A percentile compares a stretch with the other conserved stretches of the same genome.
phyloP scores from a whole-genome alignment of 2,797 vertebrate genomes.

The Manis javanica region DNA sequence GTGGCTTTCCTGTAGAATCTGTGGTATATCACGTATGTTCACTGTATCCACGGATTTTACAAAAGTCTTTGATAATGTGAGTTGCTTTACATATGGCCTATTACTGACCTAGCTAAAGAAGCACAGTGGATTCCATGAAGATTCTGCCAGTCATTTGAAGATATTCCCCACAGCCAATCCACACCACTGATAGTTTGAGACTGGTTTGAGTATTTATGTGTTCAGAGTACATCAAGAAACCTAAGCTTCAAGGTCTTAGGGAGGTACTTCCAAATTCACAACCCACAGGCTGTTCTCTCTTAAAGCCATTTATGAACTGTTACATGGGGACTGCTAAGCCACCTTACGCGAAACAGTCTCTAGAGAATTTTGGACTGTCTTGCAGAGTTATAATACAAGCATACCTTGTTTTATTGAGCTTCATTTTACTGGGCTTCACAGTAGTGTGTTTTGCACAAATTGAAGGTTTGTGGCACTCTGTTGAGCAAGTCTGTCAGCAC shows the following conservation, averaged over 20 bases:
- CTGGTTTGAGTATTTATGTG: not conserved
- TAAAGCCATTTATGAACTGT: slow-evolving; percentile 17
- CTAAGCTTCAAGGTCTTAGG: not conserved
- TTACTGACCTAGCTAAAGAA: not conserved
- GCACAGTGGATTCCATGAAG: not conserved
- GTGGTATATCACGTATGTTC: not conserved
- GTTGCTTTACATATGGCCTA: not conserved
- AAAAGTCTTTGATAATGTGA: slow-evolving; percentile 30
- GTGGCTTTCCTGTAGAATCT: slow-evolving; percentile 45
- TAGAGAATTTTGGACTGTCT: not conserved
- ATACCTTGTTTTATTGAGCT: too few relatives aligned
- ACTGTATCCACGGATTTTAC: not conserved
- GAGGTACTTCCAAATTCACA: not conserved
- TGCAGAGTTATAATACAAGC: not conserved
- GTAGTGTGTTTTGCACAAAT: too few relatives aligned
- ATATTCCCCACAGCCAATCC: not conserved
- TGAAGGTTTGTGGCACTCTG: too few relatives aligned
- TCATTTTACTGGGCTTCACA: too few relatives aligned
- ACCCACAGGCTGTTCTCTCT: not conserved
- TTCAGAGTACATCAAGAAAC: not conserved
- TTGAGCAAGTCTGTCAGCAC: too few relatives aligned
- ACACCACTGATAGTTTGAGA: not conserved
- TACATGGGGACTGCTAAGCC: not conserved
- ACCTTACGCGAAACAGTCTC: not conserved
- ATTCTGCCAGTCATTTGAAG: not conserved